Base-by-base conservation (phyloP, 2,797 vertebrate species). In the Falco rusticolus region DNA sequence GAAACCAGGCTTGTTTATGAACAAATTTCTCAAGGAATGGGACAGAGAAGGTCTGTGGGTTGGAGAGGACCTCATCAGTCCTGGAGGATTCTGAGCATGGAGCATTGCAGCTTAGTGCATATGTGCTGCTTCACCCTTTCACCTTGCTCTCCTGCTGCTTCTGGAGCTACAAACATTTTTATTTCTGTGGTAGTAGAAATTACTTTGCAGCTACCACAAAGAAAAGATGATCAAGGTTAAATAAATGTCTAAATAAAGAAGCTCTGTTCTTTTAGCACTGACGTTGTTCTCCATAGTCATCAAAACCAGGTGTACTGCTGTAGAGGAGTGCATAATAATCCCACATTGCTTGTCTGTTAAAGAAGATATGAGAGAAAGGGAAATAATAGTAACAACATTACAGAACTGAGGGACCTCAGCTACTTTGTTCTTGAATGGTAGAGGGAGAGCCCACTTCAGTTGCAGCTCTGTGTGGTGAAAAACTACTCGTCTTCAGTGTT, bases 41-140 rank as follows among this genome's bases (percentile, higher is more conserved):
- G 13, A 39, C 1, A 0, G 6, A 1, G 4, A 25, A 76, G 5
- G 16, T 72, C 20, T 61, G 22, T 59, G 48, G n/a, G 7, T 43
- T 70, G 29, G 7, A 59, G 19, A 34, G 19, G 45, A 59, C 6
- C 11, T 3, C 16, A 5, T 50, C 45, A 79, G 21, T 53, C 37
- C n/a, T 64, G n/a, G 11, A 89, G 18, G 14, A 50, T 84, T 60
- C 31, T 57, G 16, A 65, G 11, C 5, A 16, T 14, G 13, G 18
- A 57, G 10, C 6, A 13, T 8, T 16, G 17, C n/a, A 89, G 16
- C 3, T 76, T 18, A n/a, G 22, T 39, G 20, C 4, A 11, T 53
- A 9, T 16, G 9, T 29, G 14, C 8, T 72, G 14, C 22, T 71
- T 89, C 21, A 75, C 0, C 5, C 8, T 91, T 78, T 69, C 39